phyloP scores from a whole-genome alignment of 2,113 vertebrate genomes.

The Pollachius pollachius region DNA sequence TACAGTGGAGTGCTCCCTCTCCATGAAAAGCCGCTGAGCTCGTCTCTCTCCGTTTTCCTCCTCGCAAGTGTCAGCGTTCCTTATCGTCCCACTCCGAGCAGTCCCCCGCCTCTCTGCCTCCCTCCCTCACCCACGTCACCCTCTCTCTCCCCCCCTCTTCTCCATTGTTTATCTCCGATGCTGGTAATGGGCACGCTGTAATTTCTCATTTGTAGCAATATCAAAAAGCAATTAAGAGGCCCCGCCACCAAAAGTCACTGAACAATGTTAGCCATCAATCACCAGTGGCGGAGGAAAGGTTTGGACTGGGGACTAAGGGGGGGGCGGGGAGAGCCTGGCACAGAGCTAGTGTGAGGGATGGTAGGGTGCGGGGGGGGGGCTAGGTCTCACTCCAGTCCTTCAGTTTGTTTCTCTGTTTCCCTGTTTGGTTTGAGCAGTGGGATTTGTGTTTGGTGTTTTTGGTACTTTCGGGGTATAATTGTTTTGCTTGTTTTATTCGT shows the following conservation, averaged over 20 bases:
- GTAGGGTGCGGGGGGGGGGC: too few relatives aligned
- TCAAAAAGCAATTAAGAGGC: slow-evolving; percentile 75
- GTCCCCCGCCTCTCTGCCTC: not conserved
- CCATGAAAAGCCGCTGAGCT: too few relatives aligned
- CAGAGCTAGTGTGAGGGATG: too few relatives aligned
- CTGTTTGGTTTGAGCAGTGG: too few relatives aligned
- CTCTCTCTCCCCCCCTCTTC: slow-evolving; percentile 19
- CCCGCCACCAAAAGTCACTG: slow-evolving; percentile 67
- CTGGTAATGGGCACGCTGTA: slow-evolving; percentile 67
- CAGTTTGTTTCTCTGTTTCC: too few relatives aligned
- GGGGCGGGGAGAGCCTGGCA: slow-evolving; percentile 10
- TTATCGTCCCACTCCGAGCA: too few relatives aligned
- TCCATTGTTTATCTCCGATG: slow-evolving; percentile 63
- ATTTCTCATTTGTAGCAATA: slow-evolving; percentile 77
- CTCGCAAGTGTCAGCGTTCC: too few relatives aligned
- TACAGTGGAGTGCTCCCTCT: too few relatives aligned
- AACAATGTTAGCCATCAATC: slow-evolving; percentile 74
- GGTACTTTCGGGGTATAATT: too few relatives aligned
- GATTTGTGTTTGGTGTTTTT: too few relatives aligned
- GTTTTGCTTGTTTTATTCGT: not conserved
- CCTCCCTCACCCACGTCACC: slow-evolving; percentile 24
- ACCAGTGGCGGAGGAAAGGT: slow-evolving; percentile 13
- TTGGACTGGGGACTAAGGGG: slow-evolving; percentile 15
- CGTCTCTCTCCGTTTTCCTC: too few relatives aligned
- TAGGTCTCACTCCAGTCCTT: too few relatives aligned